Conservation (phyloP, 2,113 vertebrate species). For the Hassar affinis region DNA sequence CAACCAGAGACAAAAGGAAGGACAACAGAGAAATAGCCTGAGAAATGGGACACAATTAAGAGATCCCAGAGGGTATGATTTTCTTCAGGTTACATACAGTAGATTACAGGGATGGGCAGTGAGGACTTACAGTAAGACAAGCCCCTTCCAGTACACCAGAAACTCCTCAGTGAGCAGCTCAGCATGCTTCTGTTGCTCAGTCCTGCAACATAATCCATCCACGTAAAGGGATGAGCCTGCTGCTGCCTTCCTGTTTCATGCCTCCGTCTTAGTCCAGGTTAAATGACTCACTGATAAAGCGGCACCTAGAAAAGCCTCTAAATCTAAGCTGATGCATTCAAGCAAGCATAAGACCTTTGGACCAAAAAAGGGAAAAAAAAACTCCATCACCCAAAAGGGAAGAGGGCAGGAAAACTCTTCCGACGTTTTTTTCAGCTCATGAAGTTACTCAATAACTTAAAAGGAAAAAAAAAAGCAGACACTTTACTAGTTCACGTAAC, state of each 20-base stretch:
- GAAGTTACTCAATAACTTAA: conserved; percentile 10
- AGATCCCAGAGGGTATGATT: conserved; percentile 64
- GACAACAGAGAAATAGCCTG: conserved; percentile 46
- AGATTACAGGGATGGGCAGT: conserved; percentile 60
- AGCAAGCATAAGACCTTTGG: neutral
- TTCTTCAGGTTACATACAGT: conserved; percentile 67
- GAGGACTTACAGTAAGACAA: conserved; percentile 73
- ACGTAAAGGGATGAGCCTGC: conserved; percentile 44
- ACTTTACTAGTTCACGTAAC: neutral
- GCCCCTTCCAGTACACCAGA: conserved; percentile 63
- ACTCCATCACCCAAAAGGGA: neutral
- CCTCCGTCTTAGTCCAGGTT: conserved; percentile 12
- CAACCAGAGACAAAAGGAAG: conserved; percentile 47
- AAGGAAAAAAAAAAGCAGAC: neutral
- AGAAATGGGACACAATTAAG: conserved; percentile 61
- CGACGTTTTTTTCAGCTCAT: neutral
- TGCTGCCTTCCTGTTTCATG: conserved; percentile 23
- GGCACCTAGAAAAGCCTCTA: conserved; percentile 19
- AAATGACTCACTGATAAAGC: conserved; percentile 15
- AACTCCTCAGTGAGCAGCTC: conserved; percentile 64
- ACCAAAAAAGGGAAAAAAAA: neutral
- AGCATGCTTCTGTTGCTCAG: conserved; percentile 61
- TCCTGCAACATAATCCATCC: conserved; percentile 66
- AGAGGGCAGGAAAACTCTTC: neutral
- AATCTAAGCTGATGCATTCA: conserved; percentile 3